Evolutionary conservation across 2,797 vertebrate species (phyloP).

Genomic region (Anguilla pacifica): DNA sequence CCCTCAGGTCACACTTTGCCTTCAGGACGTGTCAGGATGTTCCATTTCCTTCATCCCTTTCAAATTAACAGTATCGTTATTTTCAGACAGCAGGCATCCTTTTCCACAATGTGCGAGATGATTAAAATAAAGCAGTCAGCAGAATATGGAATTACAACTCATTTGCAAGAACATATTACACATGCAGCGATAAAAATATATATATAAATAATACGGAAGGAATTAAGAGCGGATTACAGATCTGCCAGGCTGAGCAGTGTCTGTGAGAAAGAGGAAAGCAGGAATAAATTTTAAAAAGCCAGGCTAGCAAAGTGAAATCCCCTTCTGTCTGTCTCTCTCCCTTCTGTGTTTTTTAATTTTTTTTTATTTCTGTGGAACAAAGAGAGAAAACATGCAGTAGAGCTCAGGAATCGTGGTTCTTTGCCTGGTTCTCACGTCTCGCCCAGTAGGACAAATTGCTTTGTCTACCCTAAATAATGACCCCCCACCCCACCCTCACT

Average conservation of each 20-base stretch:
- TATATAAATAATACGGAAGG: background rate
- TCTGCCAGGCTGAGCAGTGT: background rate
- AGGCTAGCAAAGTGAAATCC: background rate
- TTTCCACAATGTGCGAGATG: background rate
- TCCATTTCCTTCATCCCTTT: background rate
- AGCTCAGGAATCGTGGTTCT: background rate
- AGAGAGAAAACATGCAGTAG: background rate
- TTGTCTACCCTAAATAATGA: background rate
- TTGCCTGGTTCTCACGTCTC: background rate
- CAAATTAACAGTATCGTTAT: background rate
- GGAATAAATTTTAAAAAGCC: background rate
- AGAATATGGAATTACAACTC: background rate
- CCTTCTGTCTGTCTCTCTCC: background rate
- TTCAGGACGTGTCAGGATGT: background rate
- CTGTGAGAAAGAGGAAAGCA: background rate
- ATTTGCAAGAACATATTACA: constrained; percentile 7
- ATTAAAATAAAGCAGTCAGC: background rate
- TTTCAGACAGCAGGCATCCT: background rate
- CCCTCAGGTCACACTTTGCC: background rate
- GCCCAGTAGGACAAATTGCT: background rate
- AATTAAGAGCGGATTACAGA: background rate
- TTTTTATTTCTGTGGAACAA: background rate
- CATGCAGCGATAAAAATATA: background rate
- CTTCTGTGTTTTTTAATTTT: background rate
- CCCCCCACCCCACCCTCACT: background rate